Base-by-base conservation (phyloP, 2,797 vertebrate species). In the Argyrosomus regius region DNA sequence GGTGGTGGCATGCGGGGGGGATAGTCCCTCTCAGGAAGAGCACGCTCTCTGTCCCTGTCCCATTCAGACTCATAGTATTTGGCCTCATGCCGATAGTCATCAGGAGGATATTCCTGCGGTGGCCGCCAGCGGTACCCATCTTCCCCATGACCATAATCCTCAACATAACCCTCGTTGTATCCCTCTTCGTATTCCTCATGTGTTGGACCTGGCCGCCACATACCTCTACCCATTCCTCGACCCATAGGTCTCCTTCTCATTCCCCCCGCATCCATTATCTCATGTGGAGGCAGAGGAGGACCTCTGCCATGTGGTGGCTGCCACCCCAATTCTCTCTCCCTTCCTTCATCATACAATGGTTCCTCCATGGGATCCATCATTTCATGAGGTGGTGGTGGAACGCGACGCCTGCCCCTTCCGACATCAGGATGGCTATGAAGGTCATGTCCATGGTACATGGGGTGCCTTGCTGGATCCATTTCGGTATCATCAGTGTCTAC, bases 11-110 rank as follows among this genome's bases (percentile, higher is more conserved):
- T 94, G 88, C 94, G 96, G 45, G 96, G 93, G 20, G 95, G 94
- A 83, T 93, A 95, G 50, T 94, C 89, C 58, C 91, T 89, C 54
- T 92, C 92, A 31, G 83, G 64, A n/a, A 65, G 92, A 54, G 95
- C 88, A 76, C 85, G 95, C 16, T 95, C 95, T 86, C 94, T 90
- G 66, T 97, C 96, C 95, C 97, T 90, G 66, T 97, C 96, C 95
- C 97, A 96, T 65, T 98, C 96, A 50, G 95, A 93, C 78, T 95
- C 94, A 81, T 91, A 91, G 73, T 69, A 85, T 57, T 82, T 89
- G n/a, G 71, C 62, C n/a, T 92, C 87, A 39, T 50, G 78, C 72
- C 92, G 95, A 89, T 95, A 94, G 86, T 96, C 95, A 35, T 96
- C 95, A 80, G 94, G 90, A 74, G 94, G 95, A 89, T 94, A 96